A percentile compares a stretch with the other conserved stretches of the same genome.
These are phyloP conservation scores for Conistra vaccinii DNA, from an alignment of 2,888 invertebrate genomes.

Conservation along the genomic window DNA sequence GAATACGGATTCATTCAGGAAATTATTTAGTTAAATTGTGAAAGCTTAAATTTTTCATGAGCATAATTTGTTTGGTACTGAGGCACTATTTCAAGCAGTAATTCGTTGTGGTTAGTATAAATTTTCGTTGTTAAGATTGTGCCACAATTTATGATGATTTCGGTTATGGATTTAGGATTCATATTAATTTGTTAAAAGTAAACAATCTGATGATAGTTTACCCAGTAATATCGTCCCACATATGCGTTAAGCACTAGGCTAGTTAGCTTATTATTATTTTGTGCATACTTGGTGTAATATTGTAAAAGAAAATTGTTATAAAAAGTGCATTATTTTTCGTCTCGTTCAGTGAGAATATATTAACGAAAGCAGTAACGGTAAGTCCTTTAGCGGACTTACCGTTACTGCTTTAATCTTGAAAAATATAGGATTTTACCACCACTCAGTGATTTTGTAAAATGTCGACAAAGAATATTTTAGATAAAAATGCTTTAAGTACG, in stretches of 20 bases:
- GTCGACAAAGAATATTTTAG: background rate
- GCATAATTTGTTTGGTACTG: background rate
- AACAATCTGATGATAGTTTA: background rate
- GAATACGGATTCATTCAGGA: background rate
- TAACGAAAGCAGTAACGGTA: background rate
- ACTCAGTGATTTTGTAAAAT: background rate
- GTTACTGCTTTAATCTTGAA: too few species aligned
- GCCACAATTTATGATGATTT: background rate
- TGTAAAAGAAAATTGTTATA: background rate
- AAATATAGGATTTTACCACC: too few species aligned
- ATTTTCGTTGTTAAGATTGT: background rate
- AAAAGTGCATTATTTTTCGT: background rate
- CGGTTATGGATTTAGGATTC: background rate
- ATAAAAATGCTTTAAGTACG: background rate
- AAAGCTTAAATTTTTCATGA: too few species aligned
- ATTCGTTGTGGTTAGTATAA: background rate
- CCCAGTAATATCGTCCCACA: background rate
- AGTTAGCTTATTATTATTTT: background rate
- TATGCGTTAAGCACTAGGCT: background rate
- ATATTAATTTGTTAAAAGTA: background rate
- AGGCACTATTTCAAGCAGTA: too few species aligned
- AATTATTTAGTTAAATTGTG: constrained; percentile 1
- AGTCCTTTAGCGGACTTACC: too few species aligned
- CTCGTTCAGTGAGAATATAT: constrained; percentile 18
- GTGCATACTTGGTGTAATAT: background rate